Evolutionary conservation across 2,113 vertebrate species (phyloP), one percentile per base, ranked within the genome.

Genomic region (Megalops atlanticus): DNA sequence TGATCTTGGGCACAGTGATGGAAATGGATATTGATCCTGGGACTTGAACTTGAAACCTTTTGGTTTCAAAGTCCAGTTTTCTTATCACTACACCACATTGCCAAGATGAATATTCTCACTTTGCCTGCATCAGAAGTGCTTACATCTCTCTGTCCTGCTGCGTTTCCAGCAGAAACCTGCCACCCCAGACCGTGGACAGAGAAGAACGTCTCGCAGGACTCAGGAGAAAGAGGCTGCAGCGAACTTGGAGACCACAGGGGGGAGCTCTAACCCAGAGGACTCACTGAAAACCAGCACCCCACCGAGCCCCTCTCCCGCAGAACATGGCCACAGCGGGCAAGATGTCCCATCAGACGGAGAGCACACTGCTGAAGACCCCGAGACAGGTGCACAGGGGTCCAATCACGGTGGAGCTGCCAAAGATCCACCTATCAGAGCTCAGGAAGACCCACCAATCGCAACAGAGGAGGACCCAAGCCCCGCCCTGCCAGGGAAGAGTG

Each of bases 161-260:
- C 16, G 18, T 77, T 72, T 39, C 75, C 75, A 73, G 75, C 47
- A 93, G 87, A 92, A 54, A 81, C 21, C 77, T 72, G 81, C 79
- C 21, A 84, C 0, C 45, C 71, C 75, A 18, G 92, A 91, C 73
- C 41, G 78, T 77, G 68, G 74, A 0, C 91, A 89, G 21, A 90
- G 92, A 72, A 93, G 90, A 85, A 87, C 49, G 27, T 91, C 91
- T 74, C 91, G 88, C 75, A 89, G 92, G 39, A 88, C 81, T 88
- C 91, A 0, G 88, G 92, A 92, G 24, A 88, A 88, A 2, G 91
- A 93, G 27, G 83, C 84, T 0, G 83, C 38, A 8, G 54, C 71
- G 40, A 80, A 78, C 77, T 82, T 77, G 8, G 80, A 73, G 86
- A 80, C 86, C 87, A 40, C 89, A 89, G 36, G 88, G 72, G 36